phyloP scores from a whole-genome alignment of 2,888 invertebrate genomes.

The Trichacis sp. region DNA sequence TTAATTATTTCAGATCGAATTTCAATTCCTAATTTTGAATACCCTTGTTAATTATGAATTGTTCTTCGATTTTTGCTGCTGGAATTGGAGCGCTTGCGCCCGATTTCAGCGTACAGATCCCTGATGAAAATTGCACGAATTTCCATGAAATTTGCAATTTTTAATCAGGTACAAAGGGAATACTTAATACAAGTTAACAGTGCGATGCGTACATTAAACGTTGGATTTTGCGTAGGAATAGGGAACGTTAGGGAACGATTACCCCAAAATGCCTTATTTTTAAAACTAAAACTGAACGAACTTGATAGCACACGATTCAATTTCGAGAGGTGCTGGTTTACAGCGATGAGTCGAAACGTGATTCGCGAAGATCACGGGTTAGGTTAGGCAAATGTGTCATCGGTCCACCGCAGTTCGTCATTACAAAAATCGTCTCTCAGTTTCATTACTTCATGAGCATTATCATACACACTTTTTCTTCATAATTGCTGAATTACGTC shows the following conservation, averaged over 20 bases:
- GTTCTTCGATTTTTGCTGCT: too few relatives aligned
- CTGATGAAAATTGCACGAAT: background rate
- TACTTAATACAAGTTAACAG: too few relatives aligned
- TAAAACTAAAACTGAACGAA: background rate
- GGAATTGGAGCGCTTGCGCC: slow-evolving; percentile 1
- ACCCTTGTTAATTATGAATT: too few relatives aligned
- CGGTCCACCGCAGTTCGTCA: background rate
- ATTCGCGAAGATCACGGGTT: background rate
- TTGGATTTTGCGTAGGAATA: too few relatives aligned
- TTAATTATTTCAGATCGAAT: background rate
- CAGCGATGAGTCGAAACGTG: background rate
- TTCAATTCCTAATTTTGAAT: background rate
- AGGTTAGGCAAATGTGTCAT: background rate
- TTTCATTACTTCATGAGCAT: background rate
- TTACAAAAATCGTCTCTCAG: slow-evolving; percentile 3
- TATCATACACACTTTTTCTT: background rate
- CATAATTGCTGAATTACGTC: background rate
- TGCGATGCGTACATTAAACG: too few relatives aligned
- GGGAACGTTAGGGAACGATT: too few relatives aligned
- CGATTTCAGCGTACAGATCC: background rate
- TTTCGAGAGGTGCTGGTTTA: background rate
- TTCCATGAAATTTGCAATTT: too few relatives aligned
- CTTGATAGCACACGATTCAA: background rate
- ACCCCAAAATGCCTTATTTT: too few relatives aligned
- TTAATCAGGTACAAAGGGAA: too few relatives aligned